A percentile compares a stretch with the other conserved stretches of the same genome.
These are phyloP conservation scores for Chymomyza procnemis DNA, from an alignment of 2,888 invertebrate genomes.

Conservation along the genomic window DNA sequence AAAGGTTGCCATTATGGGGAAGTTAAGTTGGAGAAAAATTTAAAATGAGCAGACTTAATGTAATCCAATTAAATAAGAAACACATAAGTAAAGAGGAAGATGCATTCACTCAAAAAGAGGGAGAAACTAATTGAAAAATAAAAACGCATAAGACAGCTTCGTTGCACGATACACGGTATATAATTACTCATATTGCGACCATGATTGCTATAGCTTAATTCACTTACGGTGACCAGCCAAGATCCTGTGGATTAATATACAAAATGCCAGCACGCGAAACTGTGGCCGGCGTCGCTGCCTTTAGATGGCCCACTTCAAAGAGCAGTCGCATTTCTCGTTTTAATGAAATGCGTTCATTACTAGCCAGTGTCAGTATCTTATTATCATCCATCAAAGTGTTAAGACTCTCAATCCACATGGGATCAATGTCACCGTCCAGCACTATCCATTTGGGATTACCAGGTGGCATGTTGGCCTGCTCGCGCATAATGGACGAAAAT, in stretches of 20 bases:
- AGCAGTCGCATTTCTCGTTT: slow-evolving; percentile 92
- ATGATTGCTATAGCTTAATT: not conserved
- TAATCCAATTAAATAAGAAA: too few species aligned
- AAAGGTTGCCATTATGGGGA: too few species aligned
- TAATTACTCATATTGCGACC: not conserved
- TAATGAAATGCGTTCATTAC: slow-evolving; percentile 95
- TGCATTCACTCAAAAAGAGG: too few species aligned
- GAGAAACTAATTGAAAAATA: not conserved
- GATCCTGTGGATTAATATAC: slow-evolving; percentile 94
- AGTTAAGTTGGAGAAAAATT: too few species aligned
- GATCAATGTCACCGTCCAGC: slow-evolving; percentile 92
- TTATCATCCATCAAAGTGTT: slow-evolving; percentile 99
- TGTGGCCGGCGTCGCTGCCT: slow-evolving; percentile 96
- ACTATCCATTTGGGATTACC: slow-evolving; percentile 96
- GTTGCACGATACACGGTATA: not conserved
- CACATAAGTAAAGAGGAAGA: too few species aligned
- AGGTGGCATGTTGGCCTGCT: slow-evolving; percentile 92
- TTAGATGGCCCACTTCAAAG: slow-evolving; percentile 94
- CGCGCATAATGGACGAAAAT: slow-evolving; percentile 95
- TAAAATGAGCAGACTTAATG: too few species aligned
- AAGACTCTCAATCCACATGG: slow-evolving; percentile 94
- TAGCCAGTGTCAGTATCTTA: slow-evolving; percentile 95
- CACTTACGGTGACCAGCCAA: slow-evolving; percentile 95
- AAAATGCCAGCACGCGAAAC: slow-evolving; percentile 97
- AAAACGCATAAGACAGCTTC: not conserved